Evolutionary conservation across 2,888 invertebrate species (phyloP).

Genomic region (Synergus japonicus): DNA sequence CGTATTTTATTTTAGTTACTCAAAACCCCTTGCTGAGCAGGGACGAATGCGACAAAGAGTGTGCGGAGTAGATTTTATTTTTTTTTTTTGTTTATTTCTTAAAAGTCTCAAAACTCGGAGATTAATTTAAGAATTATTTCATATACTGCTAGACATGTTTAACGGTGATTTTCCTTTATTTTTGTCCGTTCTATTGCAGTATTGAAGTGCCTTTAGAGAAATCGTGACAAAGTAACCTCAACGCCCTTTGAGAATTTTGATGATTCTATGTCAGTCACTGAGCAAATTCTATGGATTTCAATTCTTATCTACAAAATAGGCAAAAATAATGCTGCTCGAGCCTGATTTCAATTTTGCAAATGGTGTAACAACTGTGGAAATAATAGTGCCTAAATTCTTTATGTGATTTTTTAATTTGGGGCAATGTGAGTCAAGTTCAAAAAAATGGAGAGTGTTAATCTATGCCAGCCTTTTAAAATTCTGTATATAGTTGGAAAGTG

Average conservation of each 20-base stretch:
- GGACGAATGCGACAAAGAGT: neutral
- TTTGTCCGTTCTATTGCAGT: neutral
- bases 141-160: neutral
- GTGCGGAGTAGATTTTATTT: neutral
- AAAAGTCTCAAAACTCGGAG: neutral
- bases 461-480: neutral
- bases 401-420: neutral
- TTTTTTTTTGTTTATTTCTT: neutral
- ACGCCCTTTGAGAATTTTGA: constrained; percentile 28
- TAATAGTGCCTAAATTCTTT: neutral
- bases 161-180: neutral
- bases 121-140: neutral
- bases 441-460: constrained; percentile 17
- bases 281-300: neutral
- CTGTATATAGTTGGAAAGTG: neutral
- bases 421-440: constrained; percentile 26
- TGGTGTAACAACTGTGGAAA: neutral
- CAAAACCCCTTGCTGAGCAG: neutral
- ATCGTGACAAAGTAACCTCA: constrained; percentile 9
- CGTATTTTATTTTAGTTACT: neutral
- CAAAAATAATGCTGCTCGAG: neutral
- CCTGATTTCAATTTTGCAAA: neutral
- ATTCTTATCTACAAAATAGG: neutral
- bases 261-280: neutral
- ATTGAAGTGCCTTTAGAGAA: neutral